Percentiles rank a stretch among this genome's conserved stretches.
These are phyloP conservation scores for Scomberomorus guttatus DNA, from an alignment of 2,797 vertebrate genomes.

Conservation along the genomic window DNA sequence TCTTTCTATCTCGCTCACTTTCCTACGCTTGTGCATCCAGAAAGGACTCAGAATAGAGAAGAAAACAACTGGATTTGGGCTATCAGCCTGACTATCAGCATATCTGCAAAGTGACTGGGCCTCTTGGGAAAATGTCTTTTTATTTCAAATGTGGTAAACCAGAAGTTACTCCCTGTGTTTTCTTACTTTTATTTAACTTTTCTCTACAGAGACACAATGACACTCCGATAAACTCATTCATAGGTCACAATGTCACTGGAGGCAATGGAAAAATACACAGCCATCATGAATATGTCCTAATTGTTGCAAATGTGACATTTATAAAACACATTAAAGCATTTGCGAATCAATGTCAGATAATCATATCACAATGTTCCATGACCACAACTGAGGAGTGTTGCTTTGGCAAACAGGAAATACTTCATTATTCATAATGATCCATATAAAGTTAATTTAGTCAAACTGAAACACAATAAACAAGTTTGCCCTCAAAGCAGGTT, in stretches of 20 bases:
- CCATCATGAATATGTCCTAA: neutral
- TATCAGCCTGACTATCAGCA: slow-evolving; percentile 66
- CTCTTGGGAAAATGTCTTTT: slow-evolving; percentile 63
- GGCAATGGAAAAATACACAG: neutral
- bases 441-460: slow-evolving; percentile 12
- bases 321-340: neutral
- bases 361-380: slow-evolving; percentile 11
- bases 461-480: slow-evolving; percentile 1
- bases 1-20: slow-evolving; percentile 48
- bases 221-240: slow-evolving; percentile 28
- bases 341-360: slow-evolving; percentile 31
- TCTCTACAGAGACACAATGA: slow-evolving; percentile 33
- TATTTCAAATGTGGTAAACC: slow-evolving; percentile 61
- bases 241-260: slow-evolving; percentile 26
- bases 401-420: slow-evolving; percentile 46
- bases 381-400: neutral
- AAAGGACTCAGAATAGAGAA: slow-evolving; percentile 49
- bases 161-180: slow-evolving; percentile 46
- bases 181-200: slow-evolving; percentile 68
- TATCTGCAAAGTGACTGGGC: slow-evolving; percentile 55
- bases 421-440: slow-evolving; percentile 36
- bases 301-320: neutral
- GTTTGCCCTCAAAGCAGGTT: neutral
- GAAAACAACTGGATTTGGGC: slow-evolving; percentile 65
- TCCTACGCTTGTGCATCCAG: slow-evolving; percentile 47